phyloP scores from a whole-genome alignment of 1,140 invertebrate genomes.

The Lepidostoma basale region DNA sequence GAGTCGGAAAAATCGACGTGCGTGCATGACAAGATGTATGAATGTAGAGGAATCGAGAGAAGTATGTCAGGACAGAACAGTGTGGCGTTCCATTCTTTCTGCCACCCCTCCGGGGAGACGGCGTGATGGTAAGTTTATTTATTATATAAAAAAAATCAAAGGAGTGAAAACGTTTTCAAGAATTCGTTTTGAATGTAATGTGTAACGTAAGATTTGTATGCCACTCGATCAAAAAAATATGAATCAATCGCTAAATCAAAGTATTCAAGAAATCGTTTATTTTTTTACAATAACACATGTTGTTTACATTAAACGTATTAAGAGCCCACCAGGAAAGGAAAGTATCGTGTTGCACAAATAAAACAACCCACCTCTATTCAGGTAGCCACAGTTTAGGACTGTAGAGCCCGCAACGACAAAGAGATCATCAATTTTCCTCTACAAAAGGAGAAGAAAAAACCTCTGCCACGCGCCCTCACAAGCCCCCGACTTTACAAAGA shows the following conservation, averaged over 20 bases:
- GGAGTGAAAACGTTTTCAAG: too few species aligned
- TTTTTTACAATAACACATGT: conserved; percentile 32
- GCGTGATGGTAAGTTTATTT: too few species aligned
- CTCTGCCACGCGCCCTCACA: conserved; percentile 37
- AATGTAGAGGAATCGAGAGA: too few species aligned
- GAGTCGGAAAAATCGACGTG: too few species aligned
- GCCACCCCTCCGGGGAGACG: too few species aligned
- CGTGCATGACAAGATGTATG: too few species aligned
- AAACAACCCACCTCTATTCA: conserved; percentile 21
- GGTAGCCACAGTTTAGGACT: conserved; percentile 18
- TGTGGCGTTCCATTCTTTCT: too few species aligned
- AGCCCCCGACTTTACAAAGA: conserved; percentile 30
- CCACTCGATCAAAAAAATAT: too few species aligned
- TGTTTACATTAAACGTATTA: conserved; percentile 36
- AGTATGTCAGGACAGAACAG: too few species aligned
- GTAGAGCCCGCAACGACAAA: conserved; percentile 25
- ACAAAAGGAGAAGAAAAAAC: conserved; percentile 33
- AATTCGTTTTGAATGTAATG: too few species aligned
- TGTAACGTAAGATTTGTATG: too few species aligned
- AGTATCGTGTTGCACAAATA: conserved; percentile 45
- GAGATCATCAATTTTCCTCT: conserved; percentile 40
- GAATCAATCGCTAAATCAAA: background rate
- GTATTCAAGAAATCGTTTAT: conserved; percentile 5
- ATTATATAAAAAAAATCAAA: too few species aligned
- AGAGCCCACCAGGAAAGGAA: conserved; percentile 35